These are phyloP conservation scores for Tetrax tetrax DNA, from an alignment of 2,113 vertebrate genomes.

Conservation along the genomic window DNA sequence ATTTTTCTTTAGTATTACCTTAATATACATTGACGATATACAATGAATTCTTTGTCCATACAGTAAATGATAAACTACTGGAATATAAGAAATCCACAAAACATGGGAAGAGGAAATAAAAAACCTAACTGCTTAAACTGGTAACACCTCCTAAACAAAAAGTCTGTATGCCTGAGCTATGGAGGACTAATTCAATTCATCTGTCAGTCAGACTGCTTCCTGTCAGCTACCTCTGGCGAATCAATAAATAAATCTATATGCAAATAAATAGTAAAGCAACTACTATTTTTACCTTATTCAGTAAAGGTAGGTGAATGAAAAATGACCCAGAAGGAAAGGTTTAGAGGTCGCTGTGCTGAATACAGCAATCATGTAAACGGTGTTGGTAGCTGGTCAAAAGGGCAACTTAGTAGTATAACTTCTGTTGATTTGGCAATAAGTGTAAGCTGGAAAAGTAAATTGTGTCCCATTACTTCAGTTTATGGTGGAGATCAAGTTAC, in stretches of 20 bases:
- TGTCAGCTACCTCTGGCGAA: not conserved
- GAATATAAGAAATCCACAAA: not conserved
- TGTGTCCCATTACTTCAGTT: not conserved
- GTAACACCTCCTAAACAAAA: not conserved
- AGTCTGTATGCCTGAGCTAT: not conserved
- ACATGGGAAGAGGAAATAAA: not conserved
- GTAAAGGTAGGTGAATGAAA: not conserved
- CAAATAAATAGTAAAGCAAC: not conserved
- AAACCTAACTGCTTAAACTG: not conserved
- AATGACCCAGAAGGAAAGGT: not conserved
- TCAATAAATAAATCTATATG: conserved; percentile 1
- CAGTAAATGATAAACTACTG: not conserved
- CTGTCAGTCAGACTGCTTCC: not conserved
- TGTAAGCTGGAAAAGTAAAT: not conserved
- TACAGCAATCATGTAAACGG: not conserved
- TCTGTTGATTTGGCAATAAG: not conserved
- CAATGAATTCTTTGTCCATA: not conserved
- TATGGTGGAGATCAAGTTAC: not conserved
- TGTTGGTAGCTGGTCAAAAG: not conserved
- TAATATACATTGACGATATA: not conserved
- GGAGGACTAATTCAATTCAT: not conserved
- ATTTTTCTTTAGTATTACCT: not conserved
- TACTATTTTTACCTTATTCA: not conserved
- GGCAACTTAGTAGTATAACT: not conserved
- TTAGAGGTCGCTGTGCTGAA: not conserved